phyloP scores from a whole-genome alignment of 2,797 vertebrate species.

The Rhinichthys osculus region DNA sequence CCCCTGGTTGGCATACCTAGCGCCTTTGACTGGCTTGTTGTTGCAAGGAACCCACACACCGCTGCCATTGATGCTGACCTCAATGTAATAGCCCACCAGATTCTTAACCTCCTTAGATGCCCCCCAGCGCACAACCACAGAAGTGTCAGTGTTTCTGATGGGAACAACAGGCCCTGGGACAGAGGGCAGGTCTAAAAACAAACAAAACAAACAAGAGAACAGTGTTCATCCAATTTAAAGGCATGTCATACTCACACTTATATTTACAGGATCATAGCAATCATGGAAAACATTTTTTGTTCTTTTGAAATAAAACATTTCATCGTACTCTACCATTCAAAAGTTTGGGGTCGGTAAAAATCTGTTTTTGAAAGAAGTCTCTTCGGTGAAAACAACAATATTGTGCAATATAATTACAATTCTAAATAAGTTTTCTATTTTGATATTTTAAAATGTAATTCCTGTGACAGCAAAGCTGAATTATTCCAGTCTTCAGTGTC shows the following conservation, averaged over 20 bases:
- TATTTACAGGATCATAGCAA: background rate
- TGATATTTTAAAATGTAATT: background rate
- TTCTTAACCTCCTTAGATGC: conserved; percentile 86
- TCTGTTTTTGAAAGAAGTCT: background rate
- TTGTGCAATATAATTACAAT: background rate
- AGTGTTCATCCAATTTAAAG: background rate
- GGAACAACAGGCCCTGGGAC: conserved; percentile 83
- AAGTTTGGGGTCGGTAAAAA: no score
- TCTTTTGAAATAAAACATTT: background rate
- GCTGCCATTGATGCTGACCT: conserved; percentile 85
- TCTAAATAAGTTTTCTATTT: background rate
- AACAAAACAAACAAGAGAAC: background rate
- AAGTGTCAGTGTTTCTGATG: conserved; percentile 89
- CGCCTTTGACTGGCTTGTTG: conserved; percentile 94
- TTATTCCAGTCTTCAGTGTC: background rate
- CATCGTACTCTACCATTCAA: background rate
- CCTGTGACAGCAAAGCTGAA: background rate
- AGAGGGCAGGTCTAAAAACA: conserved; percentile 86
- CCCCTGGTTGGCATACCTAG: conserved; percentile 79
- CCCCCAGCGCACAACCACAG: conserved; percentile 88
- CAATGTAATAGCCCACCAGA: conserved; percentile 93
- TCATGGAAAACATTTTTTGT: background rate
- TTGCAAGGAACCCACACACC: conserved; percentile 92
- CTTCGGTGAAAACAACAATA: background rate
- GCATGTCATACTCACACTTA: background rate